Percentiles rank a stretch among this genome's conserved stretches.
Evolutionary conservation across 1,140 invertebrate species (phyloP).

Genomic region (Eumaeus atala): DNA sequence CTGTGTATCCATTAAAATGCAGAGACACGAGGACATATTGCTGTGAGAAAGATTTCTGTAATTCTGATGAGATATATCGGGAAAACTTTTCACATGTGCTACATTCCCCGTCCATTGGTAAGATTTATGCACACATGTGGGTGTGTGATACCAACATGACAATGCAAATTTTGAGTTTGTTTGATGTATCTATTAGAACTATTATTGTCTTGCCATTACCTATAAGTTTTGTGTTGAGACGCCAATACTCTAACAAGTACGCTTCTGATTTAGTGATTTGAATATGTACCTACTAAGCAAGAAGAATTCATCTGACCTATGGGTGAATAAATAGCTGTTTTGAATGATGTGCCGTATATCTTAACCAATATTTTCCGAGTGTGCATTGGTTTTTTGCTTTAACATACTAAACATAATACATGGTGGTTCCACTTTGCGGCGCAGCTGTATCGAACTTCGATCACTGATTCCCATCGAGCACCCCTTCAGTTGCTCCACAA

Average conservation of each 20-base stretch:
- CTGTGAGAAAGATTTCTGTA: conserved; percentile 64
- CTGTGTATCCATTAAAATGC: conserved; percentile 54
- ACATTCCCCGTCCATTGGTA: conserved; percentile 51
- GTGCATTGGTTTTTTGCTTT: conserved; percentile 69
- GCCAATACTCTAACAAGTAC: conserved; percentile 65
- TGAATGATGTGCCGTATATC: conserved; percentile 61
- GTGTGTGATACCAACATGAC: conserved; percentile 53
- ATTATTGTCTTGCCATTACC: conserved; percentile 62
- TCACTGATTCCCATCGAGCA: conserved; percentile 68
- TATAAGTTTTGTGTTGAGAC: conserved; percentile 69
- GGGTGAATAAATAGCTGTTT: conserved; percentile 47
- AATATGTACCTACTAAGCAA: conserved; percentile 62
- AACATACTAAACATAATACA: conserved; percentile 69
- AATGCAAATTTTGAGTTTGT: conserved; percentile 64
- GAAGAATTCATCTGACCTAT: conserved; percentile 27
- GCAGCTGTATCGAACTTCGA: conserved; percentile 67
- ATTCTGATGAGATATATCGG: conserved; percentile 51
- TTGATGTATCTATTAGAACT: conserved; percentile 64
- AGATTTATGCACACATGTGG: conserved; percentile 54
- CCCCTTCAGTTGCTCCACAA: conserved; percentile 67
- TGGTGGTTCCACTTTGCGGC: conserved; percentile 65
- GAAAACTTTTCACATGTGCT: conserved; percentile 44
- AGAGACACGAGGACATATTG: conserved; percentile 52
- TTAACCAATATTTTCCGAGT: conserved; percentile 67
- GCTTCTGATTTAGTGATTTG: conserved; percentile 63